A percentile compares a stretch with the other conserved stretches of the same genome.
Conservation (phyloP, 2,888 invertebrate species). For the Amblyteles armatorius region DNA sequence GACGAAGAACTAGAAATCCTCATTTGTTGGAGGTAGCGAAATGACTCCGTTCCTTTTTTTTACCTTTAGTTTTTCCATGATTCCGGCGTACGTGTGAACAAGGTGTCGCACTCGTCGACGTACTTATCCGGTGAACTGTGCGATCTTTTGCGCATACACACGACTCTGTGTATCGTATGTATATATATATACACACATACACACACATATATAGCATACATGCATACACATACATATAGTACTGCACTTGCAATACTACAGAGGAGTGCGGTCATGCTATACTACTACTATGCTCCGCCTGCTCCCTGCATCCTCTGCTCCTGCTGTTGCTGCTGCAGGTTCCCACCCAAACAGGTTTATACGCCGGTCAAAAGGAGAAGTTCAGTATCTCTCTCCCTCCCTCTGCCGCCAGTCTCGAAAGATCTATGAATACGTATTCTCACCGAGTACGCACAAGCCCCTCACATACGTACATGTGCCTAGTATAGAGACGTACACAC, state of each 20-base stretch:
- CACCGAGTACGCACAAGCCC: conserved; percentile 48
- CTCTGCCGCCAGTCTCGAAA: conserved; percentile 38
- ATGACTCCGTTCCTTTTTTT: conserved; percentile 14
- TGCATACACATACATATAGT: background rate
- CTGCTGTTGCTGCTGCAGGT: conserved; percentile 59
- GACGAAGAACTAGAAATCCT: conserved; percentile 9
- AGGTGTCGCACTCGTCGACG: conserved; percentile 28
- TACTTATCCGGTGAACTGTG: conserved; percentile 14
- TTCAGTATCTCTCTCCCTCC: conserved; percentile 35
- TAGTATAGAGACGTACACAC: conserved; percentile 31
- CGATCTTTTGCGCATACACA: background rate
- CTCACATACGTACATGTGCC: conserved; percentile 9
- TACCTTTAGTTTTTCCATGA: conserved; percentile 2
- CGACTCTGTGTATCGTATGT: background rate
- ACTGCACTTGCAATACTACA: background rate
- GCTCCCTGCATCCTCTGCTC: conserved; percentile 51
- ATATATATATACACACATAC: background rate
- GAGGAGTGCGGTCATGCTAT: conserved; percentile 25
- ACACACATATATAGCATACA: background rate
- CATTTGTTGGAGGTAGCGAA: conserved; percentile 27
- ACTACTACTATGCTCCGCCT: conserved; percentile 45
- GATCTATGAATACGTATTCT: conserved; percentile 66
- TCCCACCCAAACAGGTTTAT: conserved; percentile 69
- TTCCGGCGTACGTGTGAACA: conserved; percentile 26
- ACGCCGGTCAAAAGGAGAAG: conserved; percentile 63